Base-by-base conservation (phyloP, 2,113 vertebrate genomes). In the Triplophysa dalaica region DNA sequence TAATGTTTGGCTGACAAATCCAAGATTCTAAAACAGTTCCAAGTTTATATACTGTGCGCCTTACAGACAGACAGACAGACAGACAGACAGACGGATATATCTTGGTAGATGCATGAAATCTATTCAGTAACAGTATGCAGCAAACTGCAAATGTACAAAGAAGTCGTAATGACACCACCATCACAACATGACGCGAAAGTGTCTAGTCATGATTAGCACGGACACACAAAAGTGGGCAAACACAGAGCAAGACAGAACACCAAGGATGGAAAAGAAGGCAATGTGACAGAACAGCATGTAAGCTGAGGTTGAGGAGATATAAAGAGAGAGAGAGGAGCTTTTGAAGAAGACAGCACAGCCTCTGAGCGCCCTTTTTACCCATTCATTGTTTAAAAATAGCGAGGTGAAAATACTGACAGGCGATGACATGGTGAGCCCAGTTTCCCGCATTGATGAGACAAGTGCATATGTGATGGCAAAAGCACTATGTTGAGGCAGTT, bases 401-500 rank as follows among this genome's bases (percentile, higher is more conserved):
- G 68, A 69, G 70, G 77, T 75, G 76, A 79, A 54, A 68, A 82
- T 50, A 68, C 63, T 33, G 77, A 83, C 24, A 74, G 50, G 70
- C 19, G 7, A 33, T 75, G 81, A 75, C 77, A 79, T 41, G 8
- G 12, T 24, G 76, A 74, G 43, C n/a, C 22, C 43, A 26, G 74
- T 26, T 43, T 61, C 38, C 54, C 52, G 22, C 62, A 58, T 65
- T 69, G 81, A 75, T 69, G 64, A 69, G 56, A 67, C 43, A 60
- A 74, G 54, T 26, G 52, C 11, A 10, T 24, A 33, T 43, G 21
- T 52, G 70, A 7, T 1, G 16, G 50, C 48, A 70, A 73, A 45
- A n/a, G 33, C 63, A n/a, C 17, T 41, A 13, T 6, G 8, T 17
- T 17, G 29, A 16, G 12, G 33, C 11, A 12, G 58, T 72, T 56